phyloP scores from a whole-genome alignment of 2,888 invertebrate species.

The Nowickia ferox region DNA sequence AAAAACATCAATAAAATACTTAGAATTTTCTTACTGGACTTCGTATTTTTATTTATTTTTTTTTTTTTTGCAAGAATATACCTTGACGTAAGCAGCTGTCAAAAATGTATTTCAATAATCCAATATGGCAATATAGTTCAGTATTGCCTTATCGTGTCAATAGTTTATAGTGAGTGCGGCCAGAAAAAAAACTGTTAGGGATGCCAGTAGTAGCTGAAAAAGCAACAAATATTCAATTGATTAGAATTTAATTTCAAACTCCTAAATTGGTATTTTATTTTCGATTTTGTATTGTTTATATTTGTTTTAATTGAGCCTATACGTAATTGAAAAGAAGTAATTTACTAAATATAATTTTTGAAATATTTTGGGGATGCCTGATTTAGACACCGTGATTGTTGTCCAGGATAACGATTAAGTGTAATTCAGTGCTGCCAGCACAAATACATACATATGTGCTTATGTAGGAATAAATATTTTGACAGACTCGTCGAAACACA shows the following conservation, averaged over 20 bases:
- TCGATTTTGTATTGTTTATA: neutral
- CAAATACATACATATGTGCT: neutral
- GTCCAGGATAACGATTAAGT: neutral
- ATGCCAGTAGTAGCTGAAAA: too few species aligned
- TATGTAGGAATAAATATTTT: neutral
- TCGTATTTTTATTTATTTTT: constrained; percentile 55
- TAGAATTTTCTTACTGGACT: constrained; percentile 42
- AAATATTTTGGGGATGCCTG: neutral
- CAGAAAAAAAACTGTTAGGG: neutral
- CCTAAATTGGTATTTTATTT: neutral
- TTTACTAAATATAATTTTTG: neutral
- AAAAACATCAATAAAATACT: constrained; percentile 49
- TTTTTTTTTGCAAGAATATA: constrained; percentile 56
- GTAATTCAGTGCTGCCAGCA: neutral
- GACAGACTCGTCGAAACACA: neutral
- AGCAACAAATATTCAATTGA: too few species aligned
- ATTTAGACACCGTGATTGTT: neutral
- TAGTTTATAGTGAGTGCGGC: neutral
- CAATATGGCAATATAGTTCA: neutral
- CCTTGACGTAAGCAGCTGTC: constrained; percentile 53
- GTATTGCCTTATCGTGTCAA: neutral
- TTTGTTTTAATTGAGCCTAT: neutral
- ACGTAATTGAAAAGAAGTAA: neutral
- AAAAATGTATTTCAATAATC: neutral
- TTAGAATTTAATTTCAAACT: too few species aligned